Base-by-base conservation (phyloP, 2,888 invertebrate species). In the Marasmarcha lunaedactyla region DNA sequence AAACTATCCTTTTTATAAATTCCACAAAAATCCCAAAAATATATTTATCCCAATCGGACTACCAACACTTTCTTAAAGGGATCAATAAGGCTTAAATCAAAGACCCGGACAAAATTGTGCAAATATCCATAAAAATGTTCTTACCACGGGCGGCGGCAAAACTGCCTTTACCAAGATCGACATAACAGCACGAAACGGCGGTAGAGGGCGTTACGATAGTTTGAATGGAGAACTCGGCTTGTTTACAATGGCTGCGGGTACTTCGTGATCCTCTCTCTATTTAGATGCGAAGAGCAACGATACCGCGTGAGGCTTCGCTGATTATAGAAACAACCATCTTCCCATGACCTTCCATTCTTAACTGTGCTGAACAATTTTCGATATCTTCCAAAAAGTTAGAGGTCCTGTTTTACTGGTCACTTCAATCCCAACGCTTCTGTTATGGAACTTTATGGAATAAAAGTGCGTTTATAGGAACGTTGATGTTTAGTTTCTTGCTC, bases 221-320 rank as follows among this genome's bases (percentile, higher is more conserved):
- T 71, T 71, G 71, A 77, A 77, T 76, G 74, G 67, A 69, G 66
- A 72, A 70, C 65, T 64, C 61, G 66, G 68, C 71, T 77, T 78
- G 73, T 76, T 77, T 76, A 76, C 71, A 73, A 77, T 76, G 67
- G 72, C 76, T 73, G 70, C 71, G 71, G 72, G 78, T 76, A 71
- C 65, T 71, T 74, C 73, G 73, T 76, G 77, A 74, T 65, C 65
- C 63, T 61, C 65, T 71, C 73, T 71, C 70, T 64, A 73, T 76
- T 74, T 72, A 76, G 74, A 76, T 73, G 69, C 64, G 64, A 67
- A 70, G 61, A 62, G 66, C 69, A 65, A 68, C 68, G 70, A 74
- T 74, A 70, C 65, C 55, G 64, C 58, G 64, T 61, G 63, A 58
- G 63, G 63, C 61, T 59, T 57, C 57, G 63, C 60, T 62, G 60